phyloP scores from a whole-genome alignment of 2,888 invertebrate species.

The Chorisops tibialis region DNA sequence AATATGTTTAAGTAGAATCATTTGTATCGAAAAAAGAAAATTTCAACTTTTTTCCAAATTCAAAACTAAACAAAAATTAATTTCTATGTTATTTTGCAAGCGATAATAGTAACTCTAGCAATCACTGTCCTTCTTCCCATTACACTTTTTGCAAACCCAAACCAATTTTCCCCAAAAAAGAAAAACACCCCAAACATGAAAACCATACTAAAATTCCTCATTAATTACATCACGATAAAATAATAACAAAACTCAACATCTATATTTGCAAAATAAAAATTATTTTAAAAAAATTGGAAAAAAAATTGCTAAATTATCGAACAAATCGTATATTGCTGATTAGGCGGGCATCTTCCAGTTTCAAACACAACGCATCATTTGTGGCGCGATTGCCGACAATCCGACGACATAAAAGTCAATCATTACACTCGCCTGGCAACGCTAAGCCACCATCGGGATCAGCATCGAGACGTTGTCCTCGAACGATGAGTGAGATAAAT shows the following conservation, averaged over 20 bases:
- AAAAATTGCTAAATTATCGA: slow-evolving; percentile 39
- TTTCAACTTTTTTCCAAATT: too few relatives aligned
- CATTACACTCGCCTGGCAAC: slow-evolving; percentile 68
- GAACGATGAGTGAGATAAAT: slow-evolving; percentile 68
- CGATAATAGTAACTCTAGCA: too few relatives aligned
- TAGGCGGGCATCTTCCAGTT: slow-evolving; percentile 76
- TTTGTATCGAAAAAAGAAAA: too few relatives aligned
- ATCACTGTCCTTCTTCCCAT: too few relatives aligned
- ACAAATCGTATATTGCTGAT: slow-evolving; percentile 45
- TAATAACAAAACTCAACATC: slow-evolving; percentile 4
- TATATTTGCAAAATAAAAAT: slow-evolving; percentile 24
- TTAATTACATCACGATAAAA: slow-evolving; percentile 22
- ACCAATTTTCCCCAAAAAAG: too few relatives aligned
- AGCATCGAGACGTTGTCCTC: slow-evolving; percentile 53
- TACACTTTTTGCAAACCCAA: too few relatives aligned
- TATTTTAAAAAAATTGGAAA: too few relatives aligned
- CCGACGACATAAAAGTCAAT: slow-evolving; percentile 75
- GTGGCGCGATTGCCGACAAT: slow-evolving; percentile 87
- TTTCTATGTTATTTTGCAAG: too few relatives aligned
- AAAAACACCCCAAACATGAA: too few relatives aligned
- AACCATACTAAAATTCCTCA: slow-evolving; percentile 8
- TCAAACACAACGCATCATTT: slow-evolving; percentile 91
- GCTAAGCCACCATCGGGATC: slow-evolving; percentile 43
- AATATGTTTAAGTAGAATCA: too few relatives aligned
- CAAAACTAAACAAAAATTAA: too few relatives aligned